Evolutionary conservation across 2,888 invertebrate genomes (phyloP).

Genomic region (Isotomurus palustris): DNA sequence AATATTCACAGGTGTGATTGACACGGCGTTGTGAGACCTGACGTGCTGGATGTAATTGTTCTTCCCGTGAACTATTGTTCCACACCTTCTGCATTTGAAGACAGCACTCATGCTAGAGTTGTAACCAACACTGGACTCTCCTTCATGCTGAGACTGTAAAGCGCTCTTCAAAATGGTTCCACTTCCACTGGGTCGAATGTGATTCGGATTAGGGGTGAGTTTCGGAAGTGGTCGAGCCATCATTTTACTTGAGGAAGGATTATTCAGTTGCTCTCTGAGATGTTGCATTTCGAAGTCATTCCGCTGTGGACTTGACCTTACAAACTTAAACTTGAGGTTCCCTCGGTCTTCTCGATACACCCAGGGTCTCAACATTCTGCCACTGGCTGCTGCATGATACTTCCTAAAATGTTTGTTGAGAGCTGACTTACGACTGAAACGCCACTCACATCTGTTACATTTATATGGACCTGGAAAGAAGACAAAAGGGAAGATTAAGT

Average conservation of each 20-base stretch:
- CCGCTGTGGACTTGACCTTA: background rate
- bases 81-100: conserved; percentile 16
- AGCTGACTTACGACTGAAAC: conserved; percentile 19
- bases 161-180: too few species aligned
- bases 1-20: too few species aligned
- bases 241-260: background rate
- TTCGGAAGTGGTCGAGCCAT: background rate
- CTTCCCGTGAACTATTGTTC: conserved; percentile 18
- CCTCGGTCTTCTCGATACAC: background rate
- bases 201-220: background rate
- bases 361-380: conserved; percentile 20
- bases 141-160: too few species aligned
- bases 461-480: conserved; percentile 13
- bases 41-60: conserved; percentile 26
- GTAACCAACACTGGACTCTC: background rate
- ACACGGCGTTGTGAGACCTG: background rate
- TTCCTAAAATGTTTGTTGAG: conserved; percentile 25
- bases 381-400: conserved; percentile 25
- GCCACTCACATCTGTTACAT: conserved; percentile 24
- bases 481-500: background rate
- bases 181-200: too few species aligned
- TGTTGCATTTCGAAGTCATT: background rate
- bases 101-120: background rate
- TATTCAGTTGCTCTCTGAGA: background rate
- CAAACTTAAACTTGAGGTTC: background rate